phyloP scores from a whole-genome alignment of 2,113 vertebrate species.

The Harpagus bidentatus region DNA sequence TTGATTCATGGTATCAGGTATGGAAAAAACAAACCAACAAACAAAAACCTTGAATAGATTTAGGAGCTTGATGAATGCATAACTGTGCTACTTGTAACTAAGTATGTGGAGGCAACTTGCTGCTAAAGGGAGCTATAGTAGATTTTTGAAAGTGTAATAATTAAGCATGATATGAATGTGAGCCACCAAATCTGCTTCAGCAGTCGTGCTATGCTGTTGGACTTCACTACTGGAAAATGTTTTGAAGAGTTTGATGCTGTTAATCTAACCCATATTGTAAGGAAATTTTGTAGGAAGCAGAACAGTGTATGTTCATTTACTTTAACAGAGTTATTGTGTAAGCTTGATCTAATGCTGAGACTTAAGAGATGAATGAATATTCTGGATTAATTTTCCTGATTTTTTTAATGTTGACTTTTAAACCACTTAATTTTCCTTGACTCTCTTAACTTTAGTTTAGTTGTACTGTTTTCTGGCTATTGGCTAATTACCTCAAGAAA shows the following conservation, averaged over 20 bases:
- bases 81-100: neutral
- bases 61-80: neutral
- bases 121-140: neutral
- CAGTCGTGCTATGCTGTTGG: fast-evolving
- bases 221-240: neutral
- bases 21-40: neutral
- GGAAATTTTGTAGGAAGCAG: neutral
- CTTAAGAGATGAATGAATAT: neutral
- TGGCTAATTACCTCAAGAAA: neutral
- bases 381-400: neutral
- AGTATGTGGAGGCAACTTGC: neutral
- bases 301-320: neutral
- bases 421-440: neutral
- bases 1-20: neutral
- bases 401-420: neutral
- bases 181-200: neutral
- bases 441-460: neutral
- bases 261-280: neutral
- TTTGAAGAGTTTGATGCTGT: neutral
- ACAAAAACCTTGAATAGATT: neutral
- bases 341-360: neutral
- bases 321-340: neutral
- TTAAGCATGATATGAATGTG: neutral
- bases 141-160: neutral
- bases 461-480: neutral